Conservation (phyloP, 2,797 vertebrate species). For the Sarcoramphus papa region DNA sequence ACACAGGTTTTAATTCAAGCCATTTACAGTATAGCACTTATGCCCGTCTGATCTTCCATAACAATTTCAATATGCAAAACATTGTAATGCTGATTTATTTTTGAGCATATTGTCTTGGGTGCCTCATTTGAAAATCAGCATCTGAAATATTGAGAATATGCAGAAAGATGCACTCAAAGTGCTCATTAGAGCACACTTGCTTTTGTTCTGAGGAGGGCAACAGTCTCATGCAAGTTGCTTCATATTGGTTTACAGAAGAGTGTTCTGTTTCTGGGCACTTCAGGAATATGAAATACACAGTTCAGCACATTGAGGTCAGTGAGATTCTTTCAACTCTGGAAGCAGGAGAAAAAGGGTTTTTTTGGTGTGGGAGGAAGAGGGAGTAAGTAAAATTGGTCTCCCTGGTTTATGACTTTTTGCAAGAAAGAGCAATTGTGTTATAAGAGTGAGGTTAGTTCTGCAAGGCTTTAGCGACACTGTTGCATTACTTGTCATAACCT, state of each 20-base stretch:
- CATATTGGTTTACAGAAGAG: background rate
- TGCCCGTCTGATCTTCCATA: background rate
- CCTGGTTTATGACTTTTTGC: background rate
- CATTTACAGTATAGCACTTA: background rate
- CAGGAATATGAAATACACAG: background rate
- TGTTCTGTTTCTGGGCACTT: background rate
- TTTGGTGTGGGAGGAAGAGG: background rate
- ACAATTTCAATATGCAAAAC: background rate
- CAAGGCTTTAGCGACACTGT: background rate
- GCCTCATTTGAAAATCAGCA: constrained; percentile 6
- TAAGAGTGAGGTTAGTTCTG: background rate
- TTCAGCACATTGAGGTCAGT: background rate
- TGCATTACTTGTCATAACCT: background rate
- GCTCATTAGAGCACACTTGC: background rate
- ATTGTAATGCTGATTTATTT: background rate
- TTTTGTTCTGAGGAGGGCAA: background rate
- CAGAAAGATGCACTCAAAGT: background rate
- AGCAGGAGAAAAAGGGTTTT: background rate
- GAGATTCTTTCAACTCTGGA: background rate
- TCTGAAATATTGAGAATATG: background rate
- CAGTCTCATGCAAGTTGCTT: background rate
- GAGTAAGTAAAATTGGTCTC: background rate
- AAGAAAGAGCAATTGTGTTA: background rate
- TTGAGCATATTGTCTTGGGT: background rate
- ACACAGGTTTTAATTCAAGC: background rate